Evolutionary conservation across 2,888 invertebrate species (phyloP).

Genomic region (Polymixis lichenea): DNA sequence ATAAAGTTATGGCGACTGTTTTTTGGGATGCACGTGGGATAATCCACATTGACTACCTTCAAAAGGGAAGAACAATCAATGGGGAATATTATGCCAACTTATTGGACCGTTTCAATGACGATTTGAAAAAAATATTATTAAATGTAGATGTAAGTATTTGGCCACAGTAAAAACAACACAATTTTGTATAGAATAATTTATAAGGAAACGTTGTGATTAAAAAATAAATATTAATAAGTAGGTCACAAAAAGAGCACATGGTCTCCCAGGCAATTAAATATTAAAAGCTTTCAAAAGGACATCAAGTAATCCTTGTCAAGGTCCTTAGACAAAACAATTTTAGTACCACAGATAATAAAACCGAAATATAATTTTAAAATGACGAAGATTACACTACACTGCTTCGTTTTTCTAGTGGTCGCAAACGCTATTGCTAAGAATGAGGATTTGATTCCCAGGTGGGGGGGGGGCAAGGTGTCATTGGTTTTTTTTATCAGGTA

Average conservation of each 20-base stretch:
- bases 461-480: not conserved
- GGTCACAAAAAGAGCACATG: slow-evolving; percentile 27
- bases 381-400: not conserved
- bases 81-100: too few species aligned
- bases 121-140: too few species aligned
- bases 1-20: too few species aligned
- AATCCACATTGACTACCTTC: too few species aligned
- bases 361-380: not conserved
- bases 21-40: too few species aligned
- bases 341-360: not conserved
- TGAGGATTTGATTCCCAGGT: not conserved
- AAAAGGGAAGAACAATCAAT: too few species aligned
- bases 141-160: not conserved
- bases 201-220: not conserved
- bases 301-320: slow-evolving; percentile 10
- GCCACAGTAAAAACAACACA: not conserved
- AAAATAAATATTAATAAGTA: not conserved
- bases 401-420: not conserved
- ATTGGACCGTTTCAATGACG: too few species aligned
- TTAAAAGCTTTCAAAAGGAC: slow-evolving; percentile 28
- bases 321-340: not conserved
- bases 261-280: slow-evolving; percentile 20
- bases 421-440: not conserved
- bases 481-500: not conserved
- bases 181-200: not conserved